Percentiles rank a stretch among this genome's conserved stretches.
phyloP scores from a whole-genome alignment of 2,797 vertebrate species.

The Sorex maritimensis region DNA sequence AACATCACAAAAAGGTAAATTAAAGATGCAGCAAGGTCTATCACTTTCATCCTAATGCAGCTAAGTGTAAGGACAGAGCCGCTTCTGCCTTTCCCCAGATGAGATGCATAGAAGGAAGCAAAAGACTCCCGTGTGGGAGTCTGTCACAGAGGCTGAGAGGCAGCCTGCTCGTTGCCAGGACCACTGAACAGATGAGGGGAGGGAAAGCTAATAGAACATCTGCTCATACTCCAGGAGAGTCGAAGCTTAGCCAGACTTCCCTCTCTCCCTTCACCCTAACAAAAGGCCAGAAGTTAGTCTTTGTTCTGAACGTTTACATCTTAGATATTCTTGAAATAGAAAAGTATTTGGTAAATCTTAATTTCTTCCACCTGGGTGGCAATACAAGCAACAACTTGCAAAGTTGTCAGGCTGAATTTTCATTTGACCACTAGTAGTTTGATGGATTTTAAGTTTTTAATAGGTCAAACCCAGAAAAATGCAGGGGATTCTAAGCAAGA shows the following conservation, averaged over 20 bases:
- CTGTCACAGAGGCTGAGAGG: not conserved
- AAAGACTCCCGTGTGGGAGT: not conserved
- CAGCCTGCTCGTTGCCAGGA: not conserved
- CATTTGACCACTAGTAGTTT: constrained; percentile 44
- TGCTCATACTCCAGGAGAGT: constrained; percentile 13
- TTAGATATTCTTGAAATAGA: constrained; percentile 52
- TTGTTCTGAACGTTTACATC: constrained; percentile 47
- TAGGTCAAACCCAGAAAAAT: constrained; percentile 77
- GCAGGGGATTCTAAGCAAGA: constrained; percentile 70
- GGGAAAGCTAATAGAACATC: not conserved
- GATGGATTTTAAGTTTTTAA: constrained; percentile 49
- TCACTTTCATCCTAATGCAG: constrained; percentile 57
- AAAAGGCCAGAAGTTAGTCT: constrained; percentile 64
- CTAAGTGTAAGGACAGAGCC: constrained; percentile 59
- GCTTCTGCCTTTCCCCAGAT: constrained; percentile 58
- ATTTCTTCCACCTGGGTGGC: constrained; percentile 48
- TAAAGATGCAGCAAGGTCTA: constrained; percentile 68
- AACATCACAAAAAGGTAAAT: constrained; percentile 78
- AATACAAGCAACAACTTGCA: constrained; percentile 59
- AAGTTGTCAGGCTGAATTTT: constrained; percentile 55
- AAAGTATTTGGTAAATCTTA: constrained; percentile 54
- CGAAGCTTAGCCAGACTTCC: not conserved
- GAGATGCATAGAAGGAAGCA: not conserved
- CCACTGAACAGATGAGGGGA: not conserved
- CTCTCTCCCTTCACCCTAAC: not conserved